Base-by-base conservation (phyloP, 2,888 invertebrate species). In the Plutella xylostella region DNA sequence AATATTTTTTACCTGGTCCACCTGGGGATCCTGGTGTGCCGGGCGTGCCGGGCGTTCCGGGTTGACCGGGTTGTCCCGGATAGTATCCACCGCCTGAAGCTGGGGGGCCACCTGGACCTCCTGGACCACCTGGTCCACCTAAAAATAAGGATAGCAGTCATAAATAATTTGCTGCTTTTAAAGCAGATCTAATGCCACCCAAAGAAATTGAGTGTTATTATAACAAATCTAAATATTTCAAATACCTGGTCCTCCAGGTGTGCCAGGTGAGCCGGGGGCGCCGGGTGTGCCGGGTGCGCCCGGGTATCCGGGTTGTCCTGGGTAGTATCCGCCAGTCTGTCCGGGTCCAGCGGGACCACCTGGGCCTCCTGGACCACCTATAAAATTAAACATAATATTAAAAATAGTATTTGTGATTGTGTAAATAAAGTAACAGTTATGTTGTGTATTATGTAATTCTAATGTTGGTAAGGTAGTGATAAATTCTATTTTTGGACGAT, bases 261-360 rank as follows among this genome's bases (percentile, higher is more conserved):
- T 46, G 17, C 70, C 77, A 33, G 70, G 63, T 6, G 47, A 47
- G 35, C 68, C 72, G 12, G 68, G 65, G 2, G 56, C 54, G 11
- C 67, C 68, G 17, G 65, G 57, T 2, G 54, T 43, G 3, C 51
- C 50, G 3, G 56, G 59, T 19, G 54, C 47, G 45, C 60, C 49
- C 42, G 54, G 56, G 19, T 51, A 49, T n/a, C 55, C 55, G 3
- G 51, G 54, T 11, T 37, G 17, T 14, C 55, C 56, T 1, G 60
- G 44, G 39, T 51, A 37, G 17, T 45, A 44, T 28, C 52, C 47
- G 42, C 43, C 15, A 21, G 19, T 12, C 28, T 21, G 15, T 4
- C 46, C 48, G 9, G 38, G 46, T 38, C 42, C 42, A 21, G 54
- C 51, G 2, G 57, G 45, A 3, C 47, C 52, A 17, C 55, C 54